These are phyloP conservation scores for Clunio marinus DNA, from an alignment of 2,888 invertebrate species.

Conservation along the genomic window DNA sequence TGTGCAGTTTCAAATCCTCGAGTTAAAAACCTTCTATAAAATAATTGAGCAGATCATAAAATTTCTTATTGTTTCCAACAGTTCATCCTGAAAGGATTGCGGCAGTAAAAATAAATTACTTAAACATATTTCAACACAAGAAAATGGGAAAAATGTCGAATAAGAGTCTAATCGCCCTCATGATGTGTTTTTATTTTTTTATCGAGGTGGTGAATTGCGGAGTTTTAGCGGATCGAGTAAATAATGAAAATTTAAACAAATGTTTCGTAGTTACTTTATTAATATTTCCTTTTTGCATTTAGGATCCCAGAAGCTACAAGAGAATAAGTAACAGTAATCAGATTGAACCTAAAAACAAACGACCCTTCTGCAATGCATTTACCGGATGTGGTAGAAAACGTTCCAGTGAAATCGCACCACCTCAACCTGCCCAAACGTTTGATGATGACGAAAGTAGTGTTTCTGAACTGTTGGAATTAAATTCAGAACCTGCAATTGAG, in stretches of 20 bases:
- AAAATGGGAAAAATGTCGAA: not conserved
- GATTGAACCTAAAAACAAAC: slow-evolving; percentile 41
- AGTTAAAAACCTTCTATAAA: too few species aligned
- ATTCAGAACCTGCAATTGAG: slow-evolving; percentile 66
- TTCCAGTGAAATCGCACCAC: slow-evolving; percentile 52
- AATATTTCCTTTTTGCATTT: too few species aligned
- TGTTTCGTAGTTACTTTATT: too few species aligned
- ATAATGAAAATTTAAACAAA: not conserved
- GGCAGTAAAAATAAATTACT: too few species aligned
- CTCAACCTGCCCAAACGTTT: slow-evolving; percentile 46
- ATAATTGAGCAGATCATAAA: too few species aligned
- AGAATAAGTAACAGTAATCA: slow-evolving; percentile 6
- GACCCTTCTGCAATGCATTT: slow-evolving; percentile 86
- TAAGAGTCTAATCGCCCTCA: slow-evolving; percentile 3
- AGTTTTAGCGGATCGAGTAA: slow-evolving; percentile 17
- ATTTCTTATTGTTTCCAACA: too few species aligned
- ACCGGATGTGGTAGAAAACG: slow-evolving; percentile 77
- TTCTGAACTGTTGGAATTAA: slow-evolving; percentile 62
- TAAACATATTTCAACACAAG: too few species aligned
- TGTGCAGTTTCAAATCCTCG: too few species aligned
- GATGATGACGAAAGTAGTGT: slow-evolving; percentile 58
- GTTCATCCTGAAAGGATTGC: too few species aligned
- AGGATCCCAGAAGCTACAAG: slow-evolving; percentile 28
- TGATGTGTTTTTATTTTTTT: not conserved
- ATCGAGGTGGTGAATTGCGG: slow-evolving; percentile 11